phyloP scores from a whole-genome alignment of 2,113 vertebrate species.

The Rallus limicola region DNA sequence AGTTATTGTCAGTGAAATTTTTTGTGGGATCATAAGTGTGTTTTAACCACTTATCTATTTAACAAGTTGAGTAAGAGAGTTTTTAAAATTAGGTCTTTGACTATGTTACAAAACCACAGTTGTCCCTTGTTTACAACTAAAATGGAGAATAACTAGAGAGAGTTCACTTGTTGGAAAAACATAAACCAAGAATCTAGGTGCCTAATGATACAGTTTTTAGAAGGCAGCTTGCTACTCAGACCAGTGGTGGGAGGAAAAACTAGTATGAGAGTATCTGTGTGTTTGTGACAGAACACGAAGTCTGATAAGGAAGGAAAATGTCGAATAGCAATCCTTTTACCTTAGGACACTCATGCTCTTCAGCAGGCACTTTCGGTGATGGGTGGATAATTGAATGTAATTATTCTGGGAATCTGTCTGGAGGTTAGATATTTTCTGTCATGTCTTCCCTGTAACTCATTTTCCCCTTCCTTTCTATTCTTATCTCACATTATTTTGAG shows the following conservation, averaged over 20 bases:
- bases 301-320: neutral
- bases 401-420: neutral
- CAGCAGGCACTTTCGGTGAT: neutral
- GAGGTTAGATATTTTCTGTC: neutral
- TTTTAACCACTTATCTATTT: neutral
- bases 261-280: neutral
- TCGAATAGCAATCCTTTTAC: neutral
- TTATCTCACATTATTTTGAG: neutral
- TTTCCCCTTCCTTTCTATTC: neutral
- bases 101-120: neutral
- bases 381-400: neutral
- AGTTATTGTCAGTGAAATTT: neutral
- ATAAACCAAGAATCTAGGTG: neutral
- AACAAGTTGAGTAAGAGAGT: neutral
- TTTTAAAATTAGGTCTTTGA: neutral
- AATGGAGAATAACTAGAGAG: neutral
- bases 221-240: neutral
- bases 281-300: neutral
- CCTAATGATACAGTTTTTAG: neutral
- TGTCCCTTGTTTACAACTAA: neutral
- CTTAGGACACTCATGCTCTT: neutral
- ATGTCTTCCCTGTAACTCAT: neutral
- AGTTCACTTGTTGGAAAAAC: neutral
- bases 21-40: neutral
- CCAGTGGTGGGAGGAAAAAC: neutral